phyloP scores from a whole-genome alignment of 2,113 vertebrate species.

The Pogonocichla stellata region DNA sequence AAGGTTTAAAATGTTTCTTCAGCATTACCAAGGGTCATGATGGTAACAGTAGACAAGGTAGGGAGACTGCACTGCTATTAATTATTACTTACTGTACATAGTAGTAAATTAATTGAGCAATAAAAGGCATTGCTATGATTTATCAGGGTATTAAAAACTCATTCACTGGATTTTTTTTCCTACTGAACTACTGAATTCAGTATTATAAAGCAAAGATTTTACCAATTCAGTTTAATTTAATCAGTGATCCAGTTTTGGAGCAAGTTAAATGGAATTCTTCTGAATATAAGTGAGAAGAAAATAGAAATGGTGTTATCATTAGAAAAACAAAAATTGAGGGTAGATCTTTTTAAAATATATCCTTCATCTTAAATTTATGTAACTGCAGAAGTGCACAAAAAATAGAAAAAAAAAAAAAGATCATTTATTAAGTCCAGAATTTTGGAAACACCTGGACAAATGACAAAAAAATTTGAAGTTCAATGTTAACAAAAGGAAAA shows the following conservation, averaged over 20 bases:
- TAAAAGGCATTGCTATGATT: conserved; percentile 27
- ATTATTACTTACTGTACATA: conserved; percentile 7
- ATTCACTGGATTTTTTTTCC: background rate
- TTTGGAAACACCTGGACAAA: background rate
- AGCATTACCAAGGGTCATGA: background rate
- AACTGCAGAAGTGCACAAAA: background rate
- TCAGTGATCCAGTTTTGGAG: background rate
- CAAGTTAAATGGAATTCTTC: background rate
- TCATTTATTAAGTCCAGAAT: background rate
- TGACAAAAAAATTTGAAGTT: background rate
- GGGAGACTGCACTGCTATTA: background rate
- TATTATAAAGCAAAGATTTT: background rate
- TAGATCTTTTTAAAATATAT: background rate
- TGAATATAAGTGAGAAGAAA: background rate
- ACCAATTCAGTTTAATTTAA: background rate
- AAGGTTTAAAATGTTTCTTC: background rate
- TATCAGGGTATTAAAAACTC: conserved; percentile 33
- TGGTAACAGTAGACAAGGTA: background rate
- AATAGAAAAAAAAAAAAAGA: background rate
- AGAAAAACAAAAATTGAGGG: background rate
- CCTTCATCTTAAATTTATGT: background rate
- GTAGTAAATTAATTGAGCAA: conserved; percentile 14
- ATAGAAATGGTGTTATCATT: background rate
- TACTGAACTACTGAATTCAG: background rate
- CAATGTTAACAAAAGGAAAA: background rate